phyloP scores from a whole-genome alignment of 2,888 invertebrate species.

The Liposcelis brunnea region DNA sequence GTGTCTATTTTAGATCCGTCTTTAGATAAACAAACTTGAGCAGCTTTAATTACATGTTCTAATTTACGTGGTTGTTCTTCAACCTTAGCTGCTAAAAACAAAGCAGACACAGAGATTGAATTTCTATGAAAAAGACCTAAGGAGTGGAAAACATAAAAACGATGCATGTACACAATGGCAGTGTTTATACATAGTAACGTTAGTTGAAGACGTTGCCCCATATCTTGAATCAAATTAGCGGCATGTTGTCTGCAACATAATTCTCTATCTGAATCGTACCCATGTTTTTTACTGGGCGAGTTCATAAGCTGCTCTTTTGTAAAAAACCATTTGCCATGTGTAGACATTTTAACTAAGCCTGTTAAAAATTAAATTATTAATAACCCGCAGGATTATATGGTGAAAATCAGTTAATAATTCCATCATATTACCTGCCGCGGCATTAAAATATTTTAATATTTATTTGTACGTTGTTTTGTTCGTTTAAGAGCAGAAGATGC shows the following conservation, averaged over 20 bases:
- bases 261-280: conserved; percentile 30
- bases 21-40: neutral
- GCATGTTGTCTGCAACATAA: conserved; percentile 34
- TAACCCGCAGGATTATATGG: too few relatives aligned
- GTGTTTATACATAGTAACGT: conserved; percentile 37
- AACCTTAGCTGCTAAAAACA: conserved; percentile 40
- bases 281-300: neutral
- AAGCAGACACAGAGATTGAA: conserved; percentile 32
- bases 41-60: conserved; percentile 33
- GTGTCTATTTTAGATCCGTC: neutral
- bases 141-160: conserved; percentile 39
- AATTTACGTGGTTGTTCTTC: conserved; percentile 41
- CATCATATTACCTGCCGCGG: too few relatives aligned
- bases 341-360: too few relatives aligned
- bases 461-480: too few relatives aligned
- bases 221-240: conserved; percentile 37
- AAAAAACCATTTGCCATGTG: neutral
- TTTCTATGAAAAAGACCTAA: conserved; percentile 34
- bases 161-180: conserved; percentile 40
- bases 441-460: too few relatives aligned
- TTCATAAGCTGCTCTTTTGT: neutral
- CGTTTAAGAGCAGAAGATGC: too few relatives aligned
- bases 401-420: too few relatives aligned
- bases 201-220: conserved; percentile 30
- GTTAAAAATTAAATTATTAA: too few relatives aligned